Base-by-base conservation (phyloP, 1,140 invertebrate genomes). In the Pseudomyrmex sp. region DNA sequence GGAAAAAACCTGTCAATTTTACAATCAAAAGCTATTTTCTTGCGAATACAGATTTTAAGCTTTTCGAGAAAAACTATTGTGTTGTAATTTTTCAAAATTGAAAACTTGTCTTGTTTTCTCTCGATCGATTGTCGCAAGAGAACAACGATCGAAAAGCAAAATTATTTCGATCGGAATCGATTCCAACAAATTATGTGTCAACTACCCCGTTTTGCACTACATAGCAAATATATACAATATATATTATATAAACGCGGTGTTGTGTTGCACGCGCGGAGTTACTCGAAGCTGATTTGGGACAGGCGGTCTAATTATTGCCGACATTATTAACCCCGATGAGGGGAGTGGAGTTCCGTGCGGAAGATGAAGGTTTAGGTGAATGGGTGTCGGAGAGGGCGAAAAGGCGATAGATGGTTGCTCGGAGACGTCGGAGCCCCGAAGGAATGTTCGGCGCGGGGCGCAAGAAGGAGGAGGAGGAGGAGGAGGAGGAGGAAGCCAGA, bases 271-370 rank as follows among this genome's bases (percentile, higher is more conserved):
- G 50, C 26, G 18, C 48, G 44, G 26, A 70, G 66, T 59, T 54
- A 20, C 50, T 56, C 26, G 70, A 63, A 20, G 70, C 54, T 26
- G 72, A 84, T 75, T 69, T 82, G 79, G 61, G 74, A 87, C 77
- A 88, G 77, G 75, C 61, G 77, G 59, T 89, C 82, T 88, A 89
- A 91, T 91, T 89, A 91, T 91, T 85, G 83, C 85, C 86, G 83
- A 90, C 82, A 89, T 86, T 82, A 89, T 79, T 90, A 90, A 87
- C 63, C 58, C 63, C 73, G 77, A 85, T 85, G 79, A 82, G 62
- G 35, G 35, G 69, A 70, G 59, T 44, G 80, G 83, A 58, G 84
- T 83, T 68, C 5, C 48, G 70, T 62, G 56, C 46, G 85, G 61
- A 82, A 83, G 89, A 88, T 70, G 88, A 87, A 87, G 73, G 72